phyloP scores from a whole-genome alignment of 2,113 vertebrate genomes.

The Phrynosoma platyrhinos region DNA sequence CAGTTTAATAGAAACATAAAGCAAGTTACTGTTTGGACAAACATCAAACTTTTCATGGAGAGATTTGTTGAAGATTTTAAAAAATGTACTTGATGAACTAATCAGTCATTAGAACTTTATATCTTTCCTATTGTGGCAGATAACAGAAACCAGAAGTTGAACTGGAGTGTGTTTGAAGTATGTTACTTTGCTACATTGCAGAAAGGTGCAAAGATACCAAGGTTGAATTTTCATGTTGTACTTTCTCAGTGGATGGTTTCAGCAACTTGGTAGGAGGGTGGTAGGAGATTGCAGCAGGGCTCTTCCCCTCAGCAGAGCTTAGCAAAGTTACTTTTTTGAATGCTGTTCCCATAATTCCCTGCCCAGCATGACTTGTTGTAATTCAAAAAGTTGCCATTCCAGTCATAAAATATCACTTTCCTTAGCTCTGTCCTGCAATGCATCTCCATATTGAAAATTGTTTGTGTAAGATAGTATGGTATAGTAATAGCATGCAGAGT shows the following conservation, averaged over 20 bases:
- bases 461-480: neutral
- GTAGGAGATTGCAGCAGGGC: neutral
- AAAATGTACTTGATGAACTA: neutral
- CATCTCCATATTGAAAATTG: neutral
- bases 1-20: constrained; percentile 14
- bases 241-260: neutral
- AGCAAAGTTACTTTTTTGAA: no score
- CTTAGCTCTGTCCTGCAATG: neutral
- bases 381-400: no score
- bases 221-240: neutral
- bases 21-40: constrained; percentile 7
- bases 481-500: neutral
- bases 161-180: constrained; percentile 19
- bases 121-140: neutral
- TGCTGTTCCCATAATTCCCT: no score
- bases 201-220: neutral
- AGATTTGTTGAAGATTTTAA: constrained; percentile 2
- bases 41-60: constrained; percentile 4
- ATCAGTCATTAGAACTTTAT: constrained; percentile 1
- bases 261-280: neutral
- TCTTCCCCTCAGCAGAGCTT: neutral
- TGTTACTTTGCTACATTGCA: fast-evolving
- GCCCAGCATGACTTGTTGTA: no score
- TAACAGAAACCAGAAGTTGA: constrained; percentile 36
- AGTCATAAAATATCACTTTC: neutral